phyloP scores from a whole-genome alignment of 2,888 invertebrate genomes.

The Orgyia antiqua region DNA sequence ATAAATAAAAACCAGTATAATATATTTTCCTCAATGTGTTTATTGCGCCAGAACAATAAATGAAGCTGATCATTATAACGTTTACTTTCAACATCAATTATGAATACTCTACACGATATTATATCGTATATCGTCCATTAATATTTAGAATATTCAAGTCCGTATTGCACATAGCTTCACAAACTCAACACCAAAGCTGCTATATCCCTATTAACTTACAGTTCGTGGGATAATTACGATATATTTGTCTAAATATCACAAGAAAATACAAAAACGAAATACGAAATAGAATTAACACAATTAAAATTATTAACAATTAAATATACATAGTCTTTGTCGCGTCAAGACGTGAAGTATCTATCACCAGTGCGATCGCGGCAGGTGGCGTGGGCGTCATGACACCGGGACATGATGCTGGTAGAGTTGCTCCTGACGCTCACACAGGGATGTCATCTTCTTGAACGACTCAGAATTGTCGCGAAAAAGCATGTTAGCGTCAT shows the following conservation, averaged over 20 bases:
- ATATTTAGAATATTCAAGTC: constrained; percentile 68
- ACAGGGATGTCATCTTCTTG: constrained; percentile 74
- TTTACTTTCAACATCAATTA: constrained; percentile 79
- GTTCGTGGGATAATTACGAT: constrained; percentile 74
- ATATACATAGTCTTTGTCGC: constrained; percentile 63
- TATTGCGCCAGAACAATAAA: constrained; percentile 77
- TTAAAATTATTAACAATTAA: constrained; percentile 76
- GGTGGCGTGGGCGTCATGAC: constrained; percentile 67
- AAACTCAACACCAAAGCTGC: constrained; percentile 60
- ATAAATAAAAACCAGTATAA: constrained; percentile 69
- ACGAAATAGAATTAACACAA: constrained; percentile 74
- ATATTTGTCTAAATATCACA: constrained; percentile 78
- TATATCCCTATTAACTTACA: constrained; percentile 70
- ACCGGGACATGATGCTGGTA: constrained; percentile 77
- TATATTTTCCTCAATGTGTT: constrained; percentile 70
- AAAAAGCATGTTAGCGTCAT: constrained; percentile 74
- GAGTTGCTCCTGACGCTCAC: constrained; percentile 73
- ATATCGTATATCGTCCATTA: constrained; percentile 63
- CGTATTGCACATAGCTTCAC: constrained; percentile 72
- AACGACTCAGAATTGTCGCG: constrained; percentile 72
- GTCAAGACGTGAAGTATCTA: constrained; percentile 52
- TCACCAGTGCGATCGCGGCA: constrained; percentile 64
- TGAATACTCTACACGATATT: constrained; percentile 71
- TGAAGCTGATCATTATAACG: constrained; percentile 77
- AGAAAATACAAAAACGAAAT: constrained; percentile 77